A percentile compares a stretch with the other conserved stretches of the same genome.
These are phyloP conservation scores for Crenichthys baileyi DNA, from an alignment of 2,797 vertebrate genomes.

Conservation along the genomic window DNA sequence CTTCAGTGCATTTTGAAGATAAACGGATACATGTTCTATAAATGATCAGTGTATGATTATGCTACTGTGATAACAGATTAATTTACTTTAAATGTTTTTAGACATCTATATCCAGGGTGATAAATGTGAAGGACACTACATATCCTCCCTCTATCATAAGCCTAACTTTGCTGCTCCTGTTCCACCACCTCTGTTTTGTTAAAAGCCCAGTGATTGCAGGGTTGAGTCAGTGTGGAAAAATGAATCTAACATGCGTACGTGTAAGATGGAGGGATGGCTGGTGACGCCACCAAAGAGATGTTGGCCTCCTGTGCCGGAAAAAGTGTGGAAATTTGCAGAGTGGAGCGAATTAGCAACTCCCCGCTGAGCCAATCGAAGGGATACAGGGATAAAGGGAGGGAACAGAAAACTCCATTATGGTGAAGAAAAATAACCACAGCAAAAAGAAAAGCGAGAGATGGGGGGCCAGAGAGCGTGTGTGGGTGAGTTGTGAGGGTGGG, in stretches of 20 bases:
- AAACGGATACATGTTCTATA: neutral
- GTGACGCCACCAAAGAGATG: slow-evolving; percentile 62
- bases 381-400: slow-evolving; percentile 36
- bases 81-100: neutral
- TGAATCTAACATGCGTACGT: slow-evolving; percentile 28
- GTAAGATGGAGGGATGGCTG: slow-evolving; percentile 32
- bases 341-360: slow-evolving; percentile 66
- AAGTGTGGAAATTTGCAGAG: slow-evolving; percentile 76
- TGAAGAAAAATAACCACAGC: slow-evolving; percentile 72
- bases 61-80: neutral
- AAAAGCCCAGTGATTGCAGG: slow-evolving; percentile 49
- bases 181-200: slow-evolving; percentile 50
- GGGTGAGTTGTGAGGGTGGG: slow-evolving; percentile 22
- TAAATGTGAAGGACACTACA: neutral
- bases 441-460: slow-evolving; percentile 43
- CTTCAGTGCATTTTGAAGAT: neutral
- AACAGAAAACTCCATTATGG: slow-evolving; percentile 45
- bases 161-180: slow-evolving; percentile 25
- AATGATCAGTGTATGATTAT: neutral
- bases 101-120: neutral
- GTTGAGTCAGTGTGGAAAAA: slow-evolving; percentile 45
- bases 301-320: slow-evolving; percentile 63
- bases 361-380: slow-evolving; percentile 62
- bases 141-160: slow-evolving; percentile 7
- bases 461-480: slow-evolving; percentile 21